Base-by-base conservation (phyloP, 2,888 invertebrate genomes). In the Agriotes lineatus region DNA sequence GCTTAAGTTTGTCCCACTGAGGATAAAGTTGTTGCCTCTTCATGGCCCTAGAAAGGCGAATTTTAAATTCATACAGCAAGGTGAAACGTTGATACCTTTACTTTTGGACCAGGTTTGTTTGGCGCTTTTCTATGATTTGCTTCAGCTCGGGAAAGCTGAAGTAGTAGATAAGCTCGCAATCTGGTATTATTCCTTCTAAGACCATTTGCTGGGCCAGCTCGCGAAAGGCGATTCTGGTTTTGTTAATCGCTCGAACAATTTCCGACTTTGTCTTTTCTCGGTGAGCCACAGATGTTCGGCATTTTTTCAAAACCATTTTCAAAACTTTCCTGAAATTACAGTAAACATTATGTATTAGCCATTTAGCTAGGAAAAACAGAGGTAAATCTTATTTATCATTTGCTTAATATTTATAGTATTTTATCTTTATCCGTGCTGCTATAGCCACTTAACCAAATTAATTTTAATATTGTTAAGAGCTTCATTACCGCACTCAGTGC, bases 181-280 rank as follows among this genome's bases (percentile, higher is more conserved):
- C 86, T 0, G 93, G 93, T 48, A 95, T 78, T 33, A 87, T 84
- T 76, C 92, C 92, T 74, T 89, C 87, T n/a, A 80, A 76, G 0
- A 88, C 87, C 85, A 94, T 85, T 62, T 88, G 77, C 3, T 84
- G 78, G 0, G 88, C 91, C 18, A 94, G 82, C 20, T 83, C 81
- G 39, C 87, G 83, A 71, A 88, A 89, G 0, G 88, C 90, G 50
- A 88, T 75, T 70, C 92, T 86, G 50, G 91, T 72, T 77, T 87
- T 88, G 77, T 93, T 89, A 0, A 88, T 78, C 18, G 86, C 84
- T 39, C 84, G 81, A 50, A 90, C 85, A 5, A 87, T 45, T 37
- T 87, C 83, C 2, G 89, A 88, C 80, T 94, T 94, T 0, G 92
- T 90, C 70, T 83, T 82, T 82, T 94, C 94, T 62, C 94, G 85